Conservation (phyloP, 35 echinoderm and acorn worm species). For the Holothuria glaberrima region DNA sequence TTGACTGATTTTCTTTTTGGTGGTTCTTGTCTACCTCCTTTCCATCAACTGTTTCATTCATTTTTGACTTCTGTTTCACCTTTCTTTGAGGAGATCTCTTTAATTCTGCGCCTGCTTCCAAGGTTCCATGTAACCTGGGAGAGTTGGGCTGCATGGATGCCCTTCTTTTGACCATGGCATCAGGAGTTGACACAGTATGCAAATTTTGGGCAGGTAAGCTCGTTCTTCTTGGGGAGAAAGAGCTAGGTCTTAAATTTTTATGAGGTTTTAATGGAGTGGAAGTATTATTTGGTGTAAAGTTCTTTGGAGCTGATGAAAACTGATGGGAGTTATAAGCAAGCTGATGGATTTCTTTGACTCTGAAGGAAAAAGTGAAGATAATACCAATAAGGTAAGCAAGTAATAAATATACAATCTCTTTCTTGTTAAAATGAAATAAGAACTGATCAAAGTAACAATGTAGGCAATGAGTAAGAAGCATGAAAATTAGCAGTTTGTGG, state of each 20-base stretch:
- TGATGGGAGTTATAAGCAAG: slow-evolving; percentile 16
- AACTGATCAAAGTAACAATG: no score
- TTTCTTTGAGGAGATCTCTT: slow-evolving; percentile 4
- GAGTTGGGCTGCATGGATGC: slow-evolving; percentile 31
- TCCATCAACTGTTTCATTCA: neutral
- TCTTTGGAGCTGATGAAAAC: slow-evolving; percentile 74
- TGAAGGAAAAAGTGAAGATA: slow-evolving; percentile 28
- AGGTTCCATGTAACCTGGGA: neutral
- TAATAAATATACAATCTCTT: no score
- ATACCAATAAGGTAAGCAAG: no score
- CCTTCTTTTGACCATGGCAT: slow-evolving; percentile 7
- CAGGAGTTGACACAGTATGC: neutral
- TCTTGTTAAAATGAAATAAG: no score
- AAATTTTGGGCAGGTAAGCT: neutral
- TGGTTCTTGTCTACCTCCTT: neutral
- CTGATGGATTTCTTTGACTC: slow-evolving; percentile 83
- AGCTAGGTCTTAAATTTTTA: neutral
- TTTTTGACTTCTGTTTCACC: neutral
- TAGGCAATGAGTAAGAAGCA: no score
- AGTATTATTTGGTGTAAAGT: slow-evolving; percentile 76
- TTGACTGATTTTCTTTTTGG: slow-evolving; percentile 10
- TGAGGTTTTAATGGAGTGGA: slow-evolving; percentile 79
- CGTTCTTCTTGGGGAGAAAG: slow-evolving; percentile 29
- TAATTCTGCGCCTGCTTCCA: slow-evolving; percentile 1
- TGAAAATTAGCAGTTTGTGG: no score